A percentile compares a stretch with the other conserved stretches of the same genome.
Conservation (phyloP, 2,797 vertebrate genomes). For the Crocodylus rhombifer region DNA sequence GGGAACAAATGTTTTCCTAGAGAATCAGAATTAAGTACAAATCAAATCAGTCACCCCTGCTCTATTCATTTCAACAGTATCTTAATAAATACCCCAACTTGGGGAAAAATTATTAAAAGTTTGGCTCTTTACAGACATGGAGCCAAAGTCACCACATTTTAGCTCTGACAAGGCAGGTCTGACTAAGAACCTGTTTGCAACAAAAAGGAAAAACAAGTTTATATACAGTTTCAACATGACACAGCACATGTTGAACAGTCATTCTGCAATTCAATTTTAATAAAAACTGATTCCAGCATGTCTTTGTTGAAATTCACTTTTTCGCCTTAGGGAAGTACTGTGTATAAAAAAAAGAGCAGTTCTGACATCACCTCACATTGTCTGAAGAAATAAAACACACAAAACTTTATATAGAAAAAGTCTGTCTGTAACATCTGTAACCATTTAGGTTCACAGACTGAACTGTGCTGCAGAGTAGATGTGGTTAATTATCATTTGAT, state of each 20-base stretch:
- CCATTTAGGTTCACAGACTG: neutral
- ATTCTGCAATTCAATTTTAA: neutral
- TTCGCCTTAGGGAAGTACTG: neutral
- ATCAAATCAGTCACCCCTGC: neutral
- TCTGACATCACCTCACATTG: neutral
- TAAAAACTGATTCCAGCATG: neutral
- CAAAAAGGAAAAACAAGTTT: neutral
- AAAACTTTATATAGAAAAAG: neutral
- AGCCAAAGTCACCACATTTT: neutral
- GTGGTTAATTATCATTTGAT: neutral
- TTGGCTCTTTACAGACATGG: neutral
- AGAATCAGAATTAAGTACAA: rapidly evolving
- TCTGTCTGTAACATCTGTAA: constrained; percentile 33
- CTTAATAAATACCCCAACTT: neutral
- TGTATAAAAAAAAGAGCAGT: neutral
- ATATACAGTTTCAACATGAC: neutral
- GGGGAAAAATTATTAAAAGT: neutral
- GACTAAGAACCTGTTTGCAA: neutral
- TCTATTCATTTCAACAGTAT: neutral
- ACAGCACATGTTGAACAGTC: neutral
- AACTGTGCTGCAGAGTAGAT: constrained; percentile 1
- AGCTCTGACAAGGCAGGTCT: neutral
- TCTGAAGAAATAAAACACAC: constrained; percentile 35
- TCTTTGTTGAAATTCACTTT: constrained; percentile 15
- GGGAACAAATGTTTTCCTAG: neutral